phyloP scores from a whole-genome alignment of 2,888 invertebrate genomes.

The Cremastobaeus sp. region DNA sequence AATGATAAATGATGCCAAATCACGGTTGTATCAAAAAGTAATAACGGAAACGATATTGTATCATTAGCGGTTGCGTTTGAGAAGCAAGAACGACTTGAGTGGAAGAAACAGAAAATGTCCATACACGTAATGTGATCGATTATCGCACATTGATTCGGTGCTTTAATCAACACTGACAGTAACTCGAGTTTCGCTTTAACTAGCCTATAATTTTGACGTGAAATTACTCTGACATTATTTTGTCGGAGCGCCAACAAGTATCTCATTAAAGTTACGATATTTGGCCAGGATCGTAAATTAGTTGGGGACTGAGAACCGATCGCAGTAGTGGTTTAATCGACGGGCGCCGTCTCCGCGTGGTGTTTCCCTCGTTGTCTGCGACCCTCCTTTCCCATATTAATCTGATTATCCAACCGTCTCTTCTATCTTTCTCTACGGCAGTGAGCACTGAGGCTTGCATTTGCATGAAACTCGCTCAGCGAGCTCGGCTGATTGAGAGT shows the following conservation, averaged over 20 bases:
- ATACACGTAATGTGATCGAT: slow-evolving; percentile 40
- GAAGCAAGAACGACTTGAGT: slow-evolving; percentile 3
- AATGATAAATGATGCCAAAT: slow-evolving; percentile 9
- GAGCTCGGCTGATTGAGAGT: slow-evolving; percentile 72
- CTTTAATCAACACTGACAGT: slow-evolving; percentile 31
- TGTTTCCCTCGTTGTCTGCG: slow-evolving; percentile 43
- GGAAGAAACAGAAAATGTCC: slow-evolving; percentile 26
- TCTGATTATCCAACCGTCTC: slow-evolving; percentile 51
- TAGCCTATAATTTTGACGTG: slow-evolving; percentile 39
- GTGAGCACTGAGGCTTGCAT: slow-evolving; percentile 59
- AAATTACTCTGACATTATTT: slow-evolving; percentile 50
- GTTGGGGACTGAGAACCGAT: slow-evolving; percentile 66
- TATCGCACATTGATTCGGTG: slow-evolving; percentile 27
- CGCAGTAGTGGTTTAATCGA: slow-evolving; percentile 73
- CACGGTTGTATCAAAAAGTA: slow-evolving; percentile 5
- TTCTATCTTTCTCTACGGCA: slow-evolving; percentile 30
- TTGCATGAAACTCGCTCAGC: slow-evolving; percentile 70
- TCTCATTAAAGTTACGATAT: slow-evolving; percentile 59
- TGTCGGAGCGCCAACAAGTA: slow-evolving; percentile 60
- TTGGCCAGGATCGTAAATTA: slow-evolving; percentile 69
- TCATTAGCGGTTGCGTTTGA: slow-evolving; percentile 4
- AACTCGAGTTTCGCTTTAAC: slow-evolving; percentile 30
- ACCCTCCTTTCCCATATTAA: slow-evolving; percentile 50
- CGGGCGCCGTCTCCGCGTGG: slow-evolving; percentile 57
- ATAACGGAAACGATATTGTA: too few relatives aligned